Evolutionary conservation across 2,888 invertebrate species (phyloP).

Genomic region (Harpalus rubripes): DNA sequence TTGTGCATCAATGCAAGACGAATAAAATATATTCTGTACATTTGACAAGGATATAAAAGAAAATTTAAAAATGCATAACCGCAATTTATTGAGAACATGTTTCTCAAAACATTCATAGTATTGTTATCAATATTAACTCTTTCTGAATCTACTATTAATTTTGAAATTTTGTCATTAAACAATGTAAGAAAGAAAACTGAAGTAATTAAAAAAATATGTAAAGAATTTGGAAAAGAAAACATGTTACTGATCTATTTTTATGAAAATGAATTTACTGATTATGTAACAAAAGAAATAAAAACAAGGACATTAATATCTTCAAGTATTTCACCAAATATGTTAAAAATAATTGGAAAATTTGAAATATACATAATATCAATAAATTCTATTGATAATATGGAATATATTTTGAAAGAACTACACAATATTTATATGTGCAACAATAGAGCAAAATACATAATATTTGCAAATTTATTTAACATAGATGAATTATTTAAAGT

Average conservation of each 20-base stretch:
- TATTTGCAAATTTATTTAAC: background rate
- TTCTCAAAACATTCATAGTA: background rate
- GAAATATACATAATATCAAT: background rate
- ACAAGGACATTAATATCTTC: background rate
- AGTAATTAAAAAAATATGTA: background rate
- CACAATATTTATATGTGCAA: background rate
- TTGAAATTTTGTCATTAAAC: background rate
- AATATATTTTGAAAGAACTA: slow-evolving; percentile 5
- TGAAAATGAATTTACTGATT: slow-evolving; percentile 6
- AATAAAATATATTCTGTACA: background rate
- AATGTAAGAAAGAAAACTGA: background rate
- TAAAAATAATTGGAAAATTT: background rate
- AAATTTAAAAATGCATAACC: background rate
- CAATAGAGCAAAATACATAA: slow-evolving; percentile 29
- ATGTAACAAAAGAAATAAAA: background rate
- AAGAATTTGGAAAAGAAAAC: background rate
- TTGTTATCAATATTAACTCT: background rate
- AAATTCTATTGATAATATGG: background rate
- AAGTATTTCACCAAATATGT: background rate
- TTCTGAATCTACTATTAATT: background rate
- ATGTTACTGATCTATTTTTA: background rate
- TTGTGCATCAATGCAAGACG: background rate
- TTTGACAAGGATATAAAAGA: background rate
- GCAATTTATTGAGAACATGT: background rate
- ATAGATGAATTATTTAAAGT: slow-evolving; percentile 2